Percentiles rank a stretch among this genome's conserved stretches.
These are phyloP conservation scores for Eublepharis macularius DNA, from an alignment of 2,113 vertebrate genomes.

Conservation along the genomic window DNA sequence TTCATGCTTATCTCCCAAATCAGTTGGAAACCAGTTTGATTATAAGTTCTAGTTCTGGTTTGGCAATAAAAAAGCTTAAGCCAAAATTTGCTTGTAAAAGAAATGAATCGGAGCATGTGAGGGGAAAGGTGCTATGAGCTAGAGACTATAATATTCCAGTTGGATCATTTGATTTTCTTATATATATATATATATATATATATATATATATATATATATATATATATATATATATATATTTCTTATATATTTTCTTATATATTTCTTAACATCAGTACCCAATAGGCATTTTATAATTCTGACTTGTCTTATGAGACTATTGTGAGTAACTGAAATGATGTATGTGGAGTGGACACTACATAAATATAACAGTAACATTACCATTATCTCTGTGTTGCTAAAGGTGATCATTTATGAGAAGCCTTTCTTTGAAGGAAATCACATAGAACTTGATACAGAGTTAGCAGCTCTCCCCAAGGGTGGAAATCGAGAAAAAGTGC, in stretches of 20 bases:
- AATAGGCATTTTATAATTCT: background rate
- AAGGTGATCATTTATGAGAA: constrained; percentile 90
- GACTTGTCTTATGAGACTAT: background rate
- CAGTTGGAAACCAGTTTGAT: no score
- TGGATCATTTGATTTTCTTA: background rate
- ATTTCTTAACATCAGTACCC: background rate
- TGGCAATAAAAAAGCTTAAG: no score
- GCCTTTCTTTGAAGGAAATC: constrained; percentile 86
- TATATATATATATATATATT: no score
- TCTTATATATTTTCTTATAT: background rate
- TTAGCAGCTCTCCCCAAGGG: constrained; percentile 70
- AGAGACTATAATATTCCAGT: no score
- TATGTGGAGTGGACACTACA: background rate
- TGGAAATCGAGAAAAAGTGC: constrained; percentile 48
- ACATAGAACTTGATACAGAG: constrained; percentile 81
- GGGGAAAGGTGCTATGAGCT: no score
- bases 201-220: no score
- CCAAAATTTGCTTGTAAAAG: no score
- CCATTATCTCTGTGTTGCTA: constrained; percentile 21
- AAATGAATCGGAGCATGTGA: no score
- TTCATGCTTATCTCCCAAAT: no score
- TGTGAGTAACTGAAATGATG: background rate
- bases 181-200: no score
- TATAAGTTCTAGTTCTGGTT: no score
- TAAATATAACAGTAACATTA: background rate